Conservation (phyloP, 1,140 invertebrate species). For the Scaptomyza montana region DNA sequence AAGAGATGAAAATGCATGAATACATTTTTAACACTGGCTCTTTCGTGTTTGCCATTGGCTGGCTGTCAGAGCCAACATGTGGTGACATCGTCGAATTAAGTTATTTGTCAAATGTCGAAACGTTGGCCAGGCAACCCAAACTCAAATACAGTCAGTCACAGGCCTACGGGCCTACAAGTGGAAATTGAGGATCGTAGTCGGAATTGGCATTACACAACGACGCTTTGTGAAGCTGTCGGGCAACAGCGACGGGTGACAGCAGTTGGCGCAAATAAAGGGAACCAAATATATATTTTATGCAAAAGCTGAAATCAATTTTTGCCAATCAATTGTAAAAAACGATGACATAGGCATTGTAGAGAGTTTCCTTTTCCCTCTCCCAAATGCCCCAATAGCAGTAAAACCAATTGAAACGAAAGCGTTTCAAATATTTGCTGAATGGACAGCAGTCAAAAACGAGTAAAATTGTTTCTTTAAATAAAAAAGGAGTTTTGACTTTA, state of each 20-base stretch:
- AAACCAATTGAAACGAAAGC: slow-evolving; percentile 41
- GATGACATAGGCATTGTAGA: slow-evolving; percentile 45
- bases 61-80: slow-evolving; percentile 46
- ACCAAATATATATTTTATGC: slow-evolving; percentile 71
- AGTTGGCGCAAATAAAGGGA: slow-evolving; percentile 71
- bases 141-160: background rate
- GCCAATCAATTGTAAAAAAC: slow-evolving; percentile 77
- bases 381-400: background rate
- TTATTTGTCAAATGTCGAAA: slow-evolving; percentile 78
- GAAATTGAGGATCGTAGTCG: slow-evolving; percentile 10
- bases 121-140: slow-evolving; percentile 39
- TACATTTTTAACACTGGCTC: background rate
- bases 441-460: slow-evolving; percentile 36
- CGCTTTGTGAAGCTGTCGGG: slow-evolving; percentile 61
- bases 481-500: background rate
- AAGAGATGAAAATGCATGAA: background rate
- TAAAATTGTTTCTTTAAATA: background rate
- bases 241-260: slow-evolving; percentile 37
- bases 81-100: slow-evolving; percentile 78
- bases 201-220: slow-evolving; percentile 10
- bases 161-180: slow-evolving; percentile 3
- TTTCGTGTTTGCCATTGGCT: background rate
- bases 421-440: slow-evolving; percentile 66
- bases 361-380: background rate
- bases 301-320: slow-evolving; percentile 79